Percentiles rank a stretch among this genome's conserved stretches.
Evolutionary conservation across 2,113 vertebrate species (phyloP).

Genomic region (Oxygymnocypris stewartii): DNA sequence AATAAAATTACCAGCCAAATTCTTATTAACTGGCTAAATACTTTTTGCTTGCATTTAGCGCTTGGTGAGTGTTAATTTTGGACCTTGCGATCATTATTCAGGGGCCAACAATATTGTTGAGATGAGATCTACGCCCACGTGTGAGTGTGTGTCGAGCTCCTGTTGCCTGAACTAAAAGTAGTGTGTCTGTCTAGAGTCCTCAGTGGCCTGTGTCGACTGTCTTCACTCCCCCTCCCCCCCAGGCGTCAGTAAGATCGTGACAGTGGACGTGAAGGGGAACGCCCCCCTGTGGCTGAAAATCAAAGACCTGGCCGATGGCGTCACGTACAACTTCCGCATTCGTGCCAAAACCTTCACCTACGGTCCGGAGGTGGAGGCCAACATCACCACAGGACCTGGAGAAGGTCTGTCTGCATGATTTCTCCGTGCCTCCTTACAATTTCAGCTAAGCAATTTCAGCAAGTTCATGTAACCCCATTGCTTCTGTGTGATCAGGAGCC

Average conservation of each 20-base stretch:
- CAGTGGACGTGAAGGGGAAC: constrained; percentile 90
- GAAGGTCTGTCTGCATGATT: constrained; percentile 79
- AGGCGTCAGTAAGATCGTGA: constrained; percentile 98
- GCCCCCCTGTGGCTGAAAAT: constrained; percentile 94
- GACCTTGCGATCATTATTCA: neutral
- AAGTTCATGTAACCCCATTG: neutral
- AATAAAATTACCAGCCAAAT: neutral
- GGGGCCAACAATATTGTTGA: neutral
- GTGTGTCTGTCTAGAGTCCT: constrained; percentile 73
- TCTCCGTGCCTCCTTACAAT: neutral
- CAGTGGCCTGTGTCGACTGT: constrained; percentile 77
- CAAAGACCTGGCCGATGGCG: constrained; percentile 87
- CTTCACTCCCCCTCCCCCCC: constrained; percentile 74
- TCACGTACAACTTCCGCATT: constrained; percentile 92
- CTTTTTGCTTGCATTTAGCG: neutral
- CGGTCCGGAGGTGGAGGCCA: constrained; percentile 91
- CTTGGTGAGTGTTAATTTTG: constrained; percentile 1
- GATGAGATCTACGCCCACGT: constrained; percentile 16
- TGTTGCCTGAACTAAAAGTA: constrained; percentile 67
- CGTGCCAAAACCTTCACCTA: constrained; percentile 92
- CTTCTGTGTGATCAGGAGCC: constrained; percentile 77
- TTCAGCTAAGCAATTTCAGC: neutral
- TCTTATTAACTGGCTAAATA: neutral
- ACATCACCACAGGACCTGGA: constrained; percentile 93
- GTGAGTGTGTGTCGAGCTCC: constrained; percentile 49